Base-by-base conservation (phyloP, 1,140 invertebrate genomes). In the Drosophila kohkoa region DNA sequence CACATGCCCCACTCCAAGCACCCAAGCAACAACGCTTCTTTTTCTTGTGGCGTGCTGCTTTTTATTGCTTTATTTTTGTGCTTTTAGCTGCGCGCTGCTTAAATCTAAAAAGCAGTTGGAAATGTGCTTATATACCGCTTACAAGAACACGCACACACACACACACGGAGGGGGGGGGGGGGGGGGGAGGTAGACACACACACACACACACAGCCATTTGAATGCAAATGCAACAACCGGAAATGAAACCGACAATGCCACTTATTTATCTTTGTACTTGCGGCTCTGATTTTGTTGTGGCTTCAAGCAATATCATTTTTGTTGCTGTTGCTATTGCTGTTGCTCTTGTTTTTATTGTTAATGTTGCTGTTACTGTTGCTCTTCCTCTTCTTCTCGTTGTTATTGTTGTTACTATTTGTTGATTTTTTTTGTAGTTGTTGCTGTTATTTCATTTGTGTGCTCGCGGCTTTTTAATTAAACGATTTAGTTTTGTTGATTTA, bases 231-330 rank as follows among this genome's bases (percentile, higher is more conserved):
- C 77, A 81, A 79, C 75, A 85, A 80, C 86, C 77, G 86, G 85
- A 89, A 89, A 89, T 89, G 85, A 89, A 89, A 89, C 86, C 85
- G 86, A 90, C 86, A 89, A 89, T 85, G 85, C 85, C 83, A 88
- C 83, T 88, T 88, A 88, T 88, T 88, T 89, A 88, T 88, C 83
- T 88, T 89, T 89, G 77, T 88, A 89, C 85, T 88, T 89, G 85
- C 85, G 85, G 85, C 85, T 89, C 72, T 83, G 85, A 88, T 89
- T 88, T 88, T 77, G 77, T 83, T 88, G 77, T 78, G 85, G 81
- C 83, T 89, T 89, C 76, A 75, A 83, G 85, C 71, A 48, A 43
- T 78, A 58, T 51, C 71, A 59, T 62, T 54, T 35, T 70, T 69
- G 49, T 72, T 55, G 35, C 35, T 66, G 20, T 52, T 59, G 13